phyloP scores from a whole-genome alignment of 1,140 invertebrate genomes.

The Leucophenga varia region DNA sequence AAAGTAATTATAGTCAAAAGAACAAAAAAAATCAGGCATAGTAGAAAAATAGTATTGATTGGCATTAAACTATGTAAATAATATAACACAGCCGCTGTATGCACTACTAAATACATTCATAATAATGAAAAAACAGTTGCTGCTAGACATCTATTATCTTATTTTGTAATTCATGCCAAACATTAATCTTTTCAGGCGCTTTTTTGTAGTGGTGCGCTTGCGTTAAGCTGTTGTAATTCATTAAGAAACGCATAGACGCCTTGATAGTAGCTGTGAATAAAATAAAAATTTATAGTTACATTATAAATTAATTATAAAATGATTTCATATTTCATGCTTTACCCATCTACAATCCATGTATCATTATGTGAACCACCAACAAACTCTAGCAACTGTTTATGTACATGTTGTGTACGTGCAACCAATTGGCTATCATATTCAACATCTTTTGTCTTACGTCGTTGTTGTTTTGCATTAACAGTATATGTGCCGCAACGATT shows the following conservation, averaged over 20 bases:
- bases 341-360: constrained; percentile 70
- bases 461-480: no score
- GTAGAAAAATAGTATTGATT: no score
- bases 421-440: no score
- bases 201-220: constrained; percentile 37
- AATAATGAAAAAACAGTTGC: no score
- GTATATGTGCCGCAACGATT: constrained; percentile 68
- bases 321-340: constrained; percentile 4
- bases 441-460: no score
- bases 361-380: constrained; percentile 83
- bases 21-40: no score
- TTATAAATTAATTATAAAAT: background rate
- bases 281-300: constrained; percentile 32
- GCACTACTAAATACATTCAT: no score
- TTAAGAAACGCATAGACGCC: constrained; percentile 61
- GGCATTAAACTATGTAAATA: no score
- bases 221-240: constrained; percentile 52
- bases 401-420: no score
- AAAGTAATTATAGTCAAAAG: no score
- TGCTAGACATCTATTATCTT: constrained; percentile 45
- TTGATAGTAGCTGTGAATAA: constrained; percentile 64
- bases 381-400: constrained; percentile 73
- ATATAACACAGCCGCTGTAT: no score
- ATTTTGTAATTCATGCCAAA: constrained; percentile 46
- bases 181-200: constrained; percentile 46